Percentiles rank a stretch among this genome's conserved stretches.
phyloP scores from a whole-genome alignment of 1,140 invertebrate species.

The Drosophila pandora region DNA sequence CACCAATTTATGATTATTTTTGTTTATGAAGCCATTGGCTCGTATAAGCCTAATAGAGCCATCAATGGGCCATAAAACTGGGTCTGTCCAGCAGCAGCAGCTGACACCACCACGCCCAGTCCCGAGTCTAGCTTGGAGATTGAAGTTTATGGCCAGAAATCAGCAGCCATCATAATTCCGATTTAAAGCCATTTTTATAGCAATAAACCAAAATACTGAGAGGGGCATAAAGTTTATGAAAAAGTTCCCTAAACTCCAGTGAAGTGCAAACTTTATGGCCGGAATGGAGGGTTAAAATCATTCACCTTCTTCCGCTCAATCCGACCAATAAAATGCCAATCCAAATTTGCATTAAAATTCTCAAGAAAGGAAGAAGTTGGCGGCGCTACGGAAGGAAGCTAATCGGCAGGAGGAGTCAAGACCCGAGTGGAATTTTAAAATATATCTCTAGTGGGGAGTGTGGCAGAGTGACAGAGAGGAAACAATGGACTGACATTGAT shows the following conservation, averaged over 20 bases:
- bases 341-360: slow-evolving; percentile 56
- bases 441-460: slow-evolving; percentile 11
- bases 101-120: slow-evolving; percentile 32
- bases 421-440: slow-evolving; percentile 76
- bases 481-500: slow-evolving; percentile 73
- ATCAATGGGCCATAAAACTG: slow-evolving; percentile 76
- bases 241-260: too few relatives aligned
- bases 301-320: neutral
- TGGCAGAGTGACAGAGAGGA: slow-evolving; percentile 24
- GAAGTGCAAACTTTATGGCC: neutral
- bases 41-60: slow-evolving; percentile 78
- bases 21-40: slow-evolving; percentile 71
- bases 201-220: slow-evolving; percentile 9
- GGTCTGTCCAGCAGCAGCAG: slow-evolving; percentile 31
- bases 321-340: slow-evolving; percentile 1
- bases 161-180: slow-evolving; percentile 39
- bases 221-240: too few relatives aligned
- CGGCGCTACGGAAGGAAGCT: slow-evolving; percentile 62
- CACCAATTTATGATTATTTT: slow-evolving; percentile 75
- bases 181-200: slow-evolving; percentile 37
- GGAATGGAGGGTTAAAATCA: neutral
- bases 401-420: slow-evolving; percentile 18
- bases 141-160: slow-evolving; percentile 44
- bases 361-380: slow-evolving; percentile 38
- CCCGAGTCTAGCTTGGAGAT: slow-evolving; percentile 58